Conservation (phyloP, 2,888 invertebrate genomes). For the Diplazon laetatorius region DNA sequence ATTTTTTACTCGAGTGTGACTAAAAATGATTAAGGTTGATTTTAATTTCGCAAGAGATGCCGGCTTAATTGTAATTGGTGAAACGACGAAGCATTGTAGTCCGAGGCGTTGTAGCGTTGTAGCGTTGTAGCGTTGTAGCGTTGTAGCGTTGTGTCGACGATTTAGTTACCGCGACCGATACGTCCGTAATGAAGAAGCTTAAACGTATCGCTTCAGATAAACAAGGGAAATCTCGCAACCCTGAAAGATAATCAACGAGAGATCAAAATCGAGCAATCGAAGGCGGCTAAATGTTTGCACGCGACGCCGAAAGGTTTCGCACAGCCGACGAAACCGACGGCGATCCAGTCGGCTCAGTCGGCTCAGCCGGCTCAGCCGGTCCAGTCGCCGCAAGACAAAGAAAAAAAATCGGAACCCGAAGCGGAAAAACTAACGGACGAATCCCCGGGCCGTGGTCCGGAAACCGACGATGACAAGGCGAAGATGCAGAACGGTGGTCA, state of each 20-base stretch:
- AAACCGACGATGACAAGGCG: slow-evolving; percentile 75
- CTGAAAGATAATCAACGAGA: slow-evolving; percentile 79
- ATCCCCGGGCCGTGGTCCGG: slow-evolving; percentile 62
- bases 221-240: slow-evolving; percentile 79
- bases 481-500: slow-evolving; percentile 81
- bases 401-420: slow-evolving; percentile 73
- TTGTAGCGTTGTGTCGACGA: slow-evolving; percentile 26
- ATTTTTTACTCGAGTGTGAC: too few relatives aligned
- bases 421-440: slow-evolving; percentile 74
- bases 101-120: background rate
- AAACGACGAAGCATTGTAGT: slow-evolving; percentile 11
- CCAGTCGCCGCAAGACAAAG: slow-evolving; percentile 77
- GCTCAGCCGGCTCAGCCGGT: slow-evolving; percentile 70
- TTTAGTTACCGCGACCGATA: slow-evolving; percentile 26
- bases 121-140: slow-evolving; percentile 30
- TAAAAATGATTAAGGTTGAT: too few relatives aligned
- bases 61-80: slow-evolving; percentile 24
- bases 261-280: slow-evolving; percentile 76
- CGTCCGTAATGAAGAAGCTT: slow-evolving; percentile 52
- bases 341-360: too few relatives aligned
- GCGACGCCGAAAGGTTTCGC: slow-evolving; percentile 76
- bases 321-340: too few relatives aligned
- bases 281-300: slow-evolving; percentile 74
- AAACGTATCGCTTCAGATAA: slow-evolving; percentile 74
- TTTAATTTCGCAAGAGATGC: slow-evolving; percentile 10